Base-by-base conservation (phyloP, 2,888 invertebrate genomes). In the Microchrysa polita region DNA sequence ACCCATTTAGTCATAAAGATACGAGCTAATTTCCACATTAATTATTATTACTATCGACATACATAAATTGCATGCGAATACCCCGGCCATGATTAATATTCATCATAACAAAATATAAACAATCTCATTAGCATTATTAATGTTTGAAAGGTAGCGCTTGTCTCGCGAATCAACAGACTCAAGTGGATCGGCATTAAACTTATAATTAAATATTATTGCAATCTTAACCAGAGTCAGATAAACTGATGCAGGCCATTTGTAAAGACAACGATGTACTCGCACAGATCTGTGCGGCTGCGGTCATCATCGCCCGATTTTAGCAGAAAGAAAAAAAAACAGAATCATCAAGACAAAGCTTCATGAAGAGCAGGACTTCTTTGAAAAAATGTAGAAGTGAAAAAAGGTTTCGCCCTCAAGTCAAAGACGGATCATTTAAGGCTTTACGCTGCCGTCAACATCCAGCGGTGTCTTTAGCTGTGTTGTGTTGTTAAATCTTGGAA, bases 391-490 rank as follows among this genome's bases (percentile, higher is more conserved):
- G 72, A 74, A 74, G 74, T 74, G 74, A 74, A 74, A 72, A 74
- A 74, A 74, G 74, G 74, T 72, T 74, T 72, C 74, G 72, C 74
- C 74, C 74, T 74, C 74, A 67, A 74, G 74, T 71, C 72, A 72
- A 67, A 71, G 65, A 63, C 61, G 72, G 63, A 22, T 20, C 23
- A 61, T 73, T 73, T 61, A 73, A 34, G 59, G 48, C 60, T 44
- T 22, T 23, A 53, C 27, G 48, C 27, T 44, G 65, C 48, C 65
- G 65, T 20, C 65, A 34, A 34, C 27, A 7, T 34, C 27, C 27
- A 34, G 4, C 27, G 27, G 2, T 34, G 42, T 10, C 23, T 14
- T 34, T 34, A 34, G 27, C 7, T 20, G n/a, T 16, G 18, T 57
- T 18, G 20, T 16, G 48, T 65, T 65, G 65, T n/a, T 16, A 42